Evolutionary conservation across 2,888 invertebrate species (phyloP), one percentile per base, ranked within the genome.

Genomic region (Drosophila histrio): DNA sequence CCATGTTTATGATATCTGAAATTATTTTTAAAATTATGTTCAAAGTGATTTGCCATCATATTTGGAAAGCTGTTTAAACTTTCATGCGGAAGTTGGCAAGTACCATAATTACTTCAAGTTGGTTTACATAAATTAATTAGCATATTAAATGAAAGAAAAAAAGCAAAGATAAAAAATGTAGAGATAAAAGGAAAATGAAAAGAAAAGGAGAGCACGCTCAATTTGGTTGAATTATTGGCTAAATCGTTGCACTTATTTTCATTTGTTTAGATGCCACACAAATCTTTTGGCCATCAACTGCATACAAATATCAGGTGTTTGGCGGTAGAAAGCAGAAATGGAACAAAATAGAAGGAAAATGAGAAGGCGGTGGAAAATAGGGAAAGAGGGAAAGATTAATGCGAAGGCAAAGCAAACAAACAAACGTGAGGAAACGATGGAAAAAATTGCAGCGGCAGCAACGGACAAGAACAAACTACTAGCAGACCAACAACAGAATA

Each of bases 281-380:
- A 74, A 77, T 74, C 71, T 66, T 67, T 66, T 62, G 46, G 41
- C 63, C 58, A 58, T 64, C 54, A 57, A 64, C 41, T 52, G 47
- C 71, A 63, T 36, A 61, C 70, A 63, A 66, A 58, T 76, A 28
- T 63, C 43, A 38, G 63, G 61, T 56, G 58, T 58, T 41, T 26
- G 32, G 26, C 17, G 43, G 43, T 43, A 47, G 50, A 28, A 36
- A 47, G 22, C 22, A 15, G 36, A 44, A 43, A 17, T 26, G 6
- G 11, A 36, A 50, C 8, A 19, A 21, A 21, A 22, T n/a, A 0
- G 1, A 34, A 7, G 13, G 15, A 9, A 11, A 34, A 30, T 7
- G n/a, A n/a, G 15, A 13, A 11, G 49, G 0, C 17, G 17, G 13
- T 7, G 24, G 38, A 8, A 19, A 9, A 11, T 30, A 15, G 47